Evolutionary conservation across 2,888 invertebrate genomes (phyloP), one percentile per base, ranked within the genome.

Genomic region (Orchesellides sinensis): DNA sequence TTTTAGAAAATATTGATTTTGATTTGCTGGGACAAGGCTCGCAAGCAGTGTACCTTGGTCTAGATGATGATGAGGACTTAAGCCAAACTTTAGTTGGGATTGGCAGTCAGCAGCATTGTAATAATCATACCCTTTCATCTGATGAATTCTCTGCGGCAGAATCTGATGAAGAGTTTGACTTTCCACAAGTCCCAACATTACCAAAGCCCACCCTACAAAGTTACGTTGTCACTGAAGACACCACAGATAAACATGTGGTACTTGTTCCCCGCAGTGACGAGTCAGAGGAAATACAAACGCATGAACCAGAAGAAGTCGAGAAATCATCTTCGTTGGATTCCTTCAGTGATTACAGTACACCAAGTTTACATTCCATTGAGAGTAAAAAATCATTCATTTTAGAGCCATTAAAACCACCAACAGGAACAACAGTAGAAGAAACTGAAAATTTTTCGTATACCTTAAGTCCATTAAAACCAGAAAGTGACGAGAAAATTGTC

Each of bases 101-200:
- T n/a, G n/a, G n/a, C n/a, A n/a, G n/a, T n/a, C n/a, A n/a, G n/a
- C n/a, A n/a, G n/a, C n/a, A n/a, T n/a, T n/a, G n/a, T n/a, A n/a
- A n/a, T n/a, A n/a, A n/a, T n/a, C n/a, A n/a, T n/a, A n/a, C n/a
- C n/a, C n/a, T n/a, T 40, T 40, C 72, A 25, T 80, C 80, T 6
- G 80, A 72, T 29, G 80, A 80, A 56, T 80, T 80, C n/a, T 72
- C 56, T 1, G 80, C 63, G 3, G 79, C 72, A 4, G 72, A 72
- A 2, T 59, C 63, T 19, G 79, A 79, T 25, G 79, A 79, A 40
- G 79, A 72, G 14, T 69, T 49, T 17, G 4, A 14, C 10, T 77
- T 77, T 32, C 49, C 65, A 2, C 25, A 21, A 14, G n/a, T 8
- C n/a, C 10, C n/a, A 8, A 10, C 40, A n/a, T n/a, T n/a, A 19